phyloP scores from a whole-genome alignment of 2,113 vertebrate genomes.

The Crocuta crocuta region DNA sequence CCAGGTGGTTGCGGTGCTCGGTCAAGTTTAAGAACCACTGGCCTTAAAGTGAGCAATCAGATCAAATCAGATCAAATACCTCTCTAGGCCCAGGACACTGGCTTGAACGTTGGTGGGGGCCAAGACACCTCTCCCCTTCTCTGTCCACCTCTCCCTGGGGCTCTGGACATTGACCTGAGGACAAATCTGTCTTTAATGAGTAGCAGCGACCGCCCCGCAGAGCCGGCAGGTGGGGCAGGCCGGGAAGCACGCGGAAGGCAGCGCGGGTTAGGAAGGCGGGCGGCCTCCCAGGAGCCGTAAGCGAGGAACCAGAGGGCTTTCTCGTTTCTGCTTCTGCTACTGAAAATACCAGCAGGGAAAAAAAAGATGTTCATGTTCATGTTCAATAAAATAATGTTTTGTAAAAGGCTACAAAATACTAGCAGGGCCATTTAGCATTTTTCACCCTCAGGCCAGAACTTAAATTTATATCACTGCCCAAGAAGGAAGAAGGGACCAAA shows the following conservation, averaged over 20 bases:
- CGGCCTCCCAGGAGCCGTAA: background rate
- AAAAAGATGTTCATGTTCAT: background rate
- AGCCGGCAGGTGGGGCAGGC: accelerated
- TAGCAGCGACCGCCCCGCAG: background rate
- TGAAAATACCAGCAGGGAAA: background rate
- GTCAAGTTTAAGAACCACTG: background rate
- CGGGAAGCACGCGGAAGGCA: accelerated
- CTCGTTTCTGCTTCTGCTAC: background rate
- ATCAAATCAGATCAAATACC: background rate
- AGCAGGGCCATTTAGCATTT: background rate
- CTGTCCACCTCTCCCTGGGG: background rate
- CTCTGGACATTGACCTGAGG: background rate
- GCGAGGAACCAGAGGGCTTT: background rate
- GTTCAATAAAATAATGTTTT: background rate
- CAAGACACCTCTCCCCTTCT: background rate
- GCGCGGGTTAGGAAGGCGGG: background rate
- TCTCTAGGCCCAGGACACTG: accelerated
- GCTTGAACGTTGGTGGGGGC: background rate
- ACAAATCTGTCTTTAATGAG: background rate
- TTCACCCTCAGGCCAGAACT: background rate
- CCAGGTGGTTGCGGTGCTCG: no score
- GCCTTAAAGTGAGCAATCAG: no score
- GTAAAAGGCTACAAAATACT: background rate
- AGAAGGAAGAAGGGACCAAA: background rate
- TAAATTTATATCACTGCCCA: background rate